A percentile compares a stretch with the other conserved stretches of the same genome.
Conservation (phyloP, 1,140 invertebrate genomes). For the Heterodera schachtii region DNA sequence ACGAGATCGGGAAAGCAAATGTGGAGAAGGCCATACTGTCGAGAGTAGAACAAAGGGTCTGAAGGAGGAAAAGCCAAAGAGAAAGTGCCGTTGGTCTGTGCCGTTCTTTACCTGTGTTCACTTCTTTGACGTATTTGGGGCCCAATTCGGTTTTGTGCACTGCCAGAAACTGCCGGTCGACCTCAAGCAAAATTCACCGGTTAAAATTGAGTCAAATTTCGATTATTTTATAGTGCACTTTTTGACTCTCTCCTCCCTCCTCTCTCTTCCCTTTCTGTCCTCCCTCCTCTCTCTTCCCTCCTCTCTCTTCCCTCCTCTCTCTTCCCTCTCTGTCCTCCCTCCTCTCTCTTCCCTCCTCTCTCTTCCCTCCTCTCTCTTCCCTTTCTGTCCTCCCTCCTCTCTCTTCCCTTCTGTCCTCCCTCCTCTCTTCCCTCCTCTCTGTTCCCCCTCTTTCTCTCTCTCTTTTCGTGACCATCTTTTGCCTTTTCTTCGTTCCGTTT, state of each 20-base stretch:
- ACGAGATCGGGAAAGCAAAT: conserved; percentile 51
- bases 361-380: background rate
- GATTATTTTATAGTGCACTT: too few species aligned
- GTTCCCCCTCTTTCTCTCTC: background rate
- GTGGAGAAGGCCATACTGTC: conserved; percentile 44
- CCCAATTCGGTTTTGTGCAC: conserved; percentile 26
- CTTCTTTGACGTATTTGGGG: conserved; percentile 7
- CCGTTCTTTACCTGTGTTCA: conserved; percentile 30
- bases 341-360: background rate
- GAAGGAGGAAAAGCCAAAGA: conserved; percentile 5
- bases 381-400: background rate
- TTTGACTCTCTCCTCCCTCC: too few species aligned
- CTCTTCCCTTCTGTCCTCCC: background rate
- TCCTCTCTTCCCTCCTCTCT: background rate
- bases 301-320: too few species aligned
- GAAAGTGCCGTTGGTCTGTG: background rate
- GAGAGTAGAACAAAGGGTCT: conserved; percentile 42
- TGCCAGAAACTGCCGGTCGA: conserved; percentile 11
- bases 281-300: background rate
- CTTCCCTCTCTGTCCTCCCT: background rate
- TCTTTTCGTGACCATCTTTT: background rate
- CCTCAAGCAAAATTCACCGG: background rate
- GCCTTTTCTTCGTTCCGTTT: background rate
- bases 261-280: too few species aligned
- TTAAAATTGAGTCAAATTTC: too few species aligned